Evolutionary conservation across 2,113 vertebrate genomes (phyloP).

Genomic region (Cottus gobio): DNA sequence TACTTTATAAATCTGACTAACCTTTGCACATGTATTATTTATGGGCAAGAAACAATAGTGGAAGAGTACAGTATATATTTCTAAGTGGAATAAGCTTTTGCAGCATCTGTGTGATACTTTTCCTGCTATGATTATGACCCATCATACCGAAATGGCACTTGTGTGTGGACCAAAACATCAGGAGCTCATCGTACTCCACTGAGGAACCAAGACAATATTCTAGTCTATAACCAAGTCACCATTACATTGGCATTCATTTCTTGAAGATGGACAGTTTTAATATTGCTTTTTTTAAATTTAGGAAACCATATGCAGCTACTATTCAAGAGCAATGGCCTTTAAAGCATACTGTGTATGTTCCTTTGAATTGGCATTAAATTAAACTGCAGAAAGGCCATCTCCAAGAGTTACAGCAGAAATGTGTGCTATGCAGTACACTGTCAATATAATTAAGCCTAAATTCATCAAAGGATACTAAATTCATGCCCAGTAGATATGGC

Average conservation of each 20-base stretch:
- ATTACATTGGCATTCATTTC: not conserved
- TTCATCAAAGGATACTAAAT: constrained; percentile 1
- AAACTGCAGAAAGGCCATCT: constrained; percentile 5
- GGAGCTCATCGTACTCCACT: not conserved
- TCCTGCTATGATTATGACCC: not conserved
- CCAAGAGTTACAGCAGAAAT: not conserved
- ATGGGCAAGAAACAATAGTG: not conserved
- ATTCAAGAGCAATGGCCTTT: not conserved
- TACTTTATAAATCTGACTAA: not conserved
- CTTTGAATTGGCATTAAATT: not conserved
- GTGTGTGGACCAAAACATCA: not conserved
- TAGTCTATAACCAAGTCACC: not conserved
- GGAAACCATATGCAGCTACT: not conserved
- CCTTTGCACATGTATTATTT: not conserved
- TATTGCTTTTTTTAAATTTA: not conserved
- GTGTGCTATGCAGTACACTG: not conserved
- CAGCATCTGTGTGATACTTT: not conserved
- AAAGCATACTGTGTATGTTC: not conserved
- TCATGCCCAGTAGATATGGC: not conserved
- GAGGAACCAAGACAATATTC: not conserved
- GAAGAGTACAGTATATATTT: not conserved
- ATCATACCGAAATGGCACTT: not conserved
- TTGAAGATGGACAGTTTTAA: not conserved
- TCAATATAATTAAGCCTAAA: not conserved
- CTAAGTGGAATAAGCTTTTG: not conserved